Percentiles rank a stretch among this genome's conserved stretches.
Conservation (phyloP, 2,888 invertebrate species). For the Chrysomela aeneicollis region DNA sequence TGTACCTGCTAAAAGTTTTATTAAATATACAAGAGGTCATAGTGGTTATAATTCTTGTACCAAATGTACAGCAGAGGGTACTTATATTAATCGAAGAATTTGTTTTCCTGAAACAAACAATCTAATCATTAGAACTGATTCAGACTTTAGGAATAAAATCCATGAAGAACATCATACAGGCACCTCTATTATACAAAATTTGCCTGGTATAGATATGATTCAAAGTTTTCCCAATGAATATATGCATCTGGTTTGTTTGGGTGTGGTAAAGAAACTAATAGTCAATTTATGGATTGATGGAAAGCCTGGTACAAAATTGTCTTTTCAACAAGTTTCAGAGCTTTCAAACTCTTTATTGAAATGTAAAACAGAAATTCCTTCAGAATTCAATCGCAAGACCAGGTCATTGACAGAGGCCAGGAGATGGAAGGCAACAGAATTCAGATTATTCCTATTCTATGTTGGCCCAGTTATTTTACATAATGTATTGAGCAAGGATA, state of each 20-base stretch:
- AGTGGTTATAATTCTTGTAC: slow-evolving; percentile 34
- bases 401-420: slow-evolving; percentile 13
- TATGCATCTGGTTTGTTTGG: slow-evolving; percentile 36
- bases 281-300: slow-evolving; percentile 19
- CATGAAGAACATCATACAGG: slow-evolving; percentile 38
- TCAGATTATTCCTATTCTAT: slow-evolving; percentile 19
- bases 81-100: slow-evolving; percentile 20
- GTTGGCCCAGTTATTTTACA: slow-evolving; percentile 1
- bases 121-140: slow-evolving; percentile 24
- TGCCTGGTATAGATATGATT: slow-evolving; percentile 42
- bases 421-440: slow-evolving; percentile 25
- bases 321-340: slow-evolving; percentile 5
- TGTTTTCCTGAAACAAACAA: slow-evolving; percentile 31
- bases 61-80: slow-evolving; percentile 33
- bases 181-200: slow-evolving; percentile 33
- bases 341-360: neutral
- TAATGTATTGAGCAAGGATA: slow-evolving; percentile 5
- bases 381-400: slow-evolving; percentile 22
- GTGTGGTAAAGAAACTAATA: slow-evolving; percentile 30
- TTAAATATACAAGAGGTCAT: slow-evolving; percentile 33
- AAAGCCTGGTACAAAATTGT: slow-evolving; percentile 17
- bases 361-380: slow-evolving; percentile 5
- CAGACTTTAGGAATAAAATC: slow-evolving; percentile 23
- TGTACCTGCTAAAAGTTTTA: slow-evolving; percentile 37
- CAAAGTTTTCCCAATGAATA: slow-evolving; percentile 40